Evolutionary conservation across 2,888 invertebrate species (phyloP), one percentile per base, ranked within the genome.

Genomic region (Tachina grossa): DNA sequence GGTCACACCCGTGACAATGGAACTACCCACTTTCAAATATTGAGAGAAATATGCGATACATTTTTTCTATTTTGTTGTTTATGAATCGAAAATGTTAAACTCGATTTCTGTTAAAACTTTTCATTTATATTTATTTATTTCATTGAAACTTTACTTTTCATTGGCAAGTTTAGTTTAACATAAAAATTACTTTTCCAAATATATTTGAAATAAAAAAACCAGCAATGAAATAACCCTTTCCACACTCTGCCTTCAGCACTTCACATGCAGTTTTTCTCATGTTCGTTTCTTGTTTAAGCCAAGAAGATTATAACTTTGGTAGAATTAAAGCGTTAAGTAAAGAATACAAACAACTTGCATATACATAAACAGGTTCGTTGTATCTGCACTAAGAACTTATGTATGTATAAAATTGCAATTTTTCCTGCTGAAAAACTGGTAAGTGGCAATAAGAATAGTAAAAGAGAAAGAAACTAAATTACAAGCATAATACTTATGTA

Each of bases 281-380:
- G 47, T 45, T 43, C 14, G 31, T 55, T 41, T 63, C 16, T 41
- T 31, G 55, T 77, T 66, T 78, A 83, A 68, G 65, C 77, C 72
- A 59, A 72, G 59, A 72, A 74, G 83, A 83, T 83, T 83, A 78
- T 74, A 66, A 68, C 83, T 66, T 72, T 47, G 16, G 72, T 74
- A 66, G 72, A 49, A 59, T 53, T 59, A 77, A 66, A 77, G 66
- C 72, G 72, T 78, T 83, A 78, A 78, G 82, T 49, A 55, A 47
- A 66, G 31, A 49, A 14, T 57, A 39, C 14, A 57, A n/a, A 41
- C 11, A 55, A 66, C 61, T 69, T 59, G 53, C 55, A 66, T 45
- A 72, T n/a, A n/a, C n/a, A n/a, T 47, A 66, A 83, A 83, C 83
- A 72, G 77, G 83, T 78, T 82, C 13, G 55, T 63, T 63, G 41